Conservation (phyloP, 2,888 invertebrate genomes). For the Cyclophora punctaria region DNA sequence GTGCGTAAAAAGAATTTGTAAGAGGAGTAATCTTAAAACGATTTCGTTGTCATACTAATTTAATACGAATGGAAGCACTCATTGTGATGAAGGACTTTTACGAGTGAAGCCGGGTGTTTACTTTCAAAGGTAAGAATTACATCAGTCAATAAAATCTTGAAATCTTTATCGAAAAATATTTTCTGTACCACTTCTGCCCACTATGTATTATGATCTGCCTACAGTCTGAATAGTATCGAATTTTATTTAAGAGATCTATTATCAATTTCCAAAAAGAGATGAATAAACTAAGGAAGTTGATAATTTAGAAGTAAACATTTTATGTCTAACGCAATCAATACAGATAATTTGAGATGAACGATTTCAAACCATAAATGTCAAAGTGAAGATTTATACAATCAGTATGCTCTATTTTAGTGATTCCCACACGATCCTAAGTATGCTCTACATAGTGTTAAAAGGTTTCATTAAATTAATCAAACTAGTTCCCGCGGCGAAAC, state of each 20-base stretch:
- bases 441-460: constrained; percentile 29
- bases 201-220: no score
- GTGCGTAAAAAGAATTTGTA: constrained; percentile 4
- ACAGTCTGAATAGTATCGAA: no score
- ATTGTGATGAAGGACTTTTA: no score
- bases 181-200: no score
- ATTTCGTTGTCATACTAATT: neutral
- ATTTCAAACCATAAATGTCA: constrained; percentile 41
- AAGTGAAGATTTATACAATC: constrained; percentile 32
- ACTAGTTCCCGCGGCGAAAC: constrained; percentile 18
- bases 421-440: constrained; percentile 14
- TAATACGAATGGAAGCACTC: no score
- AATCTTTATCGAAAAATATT: no score
- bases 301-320: constrained; percentile 1
- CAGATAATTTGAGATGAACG: neutral
- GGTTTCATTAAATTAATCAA: constrained; percentile 38
- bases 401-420: constrained; percentile 26
- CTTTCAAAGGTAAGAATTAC: no score
- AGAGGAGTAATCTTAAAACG: constrained; percentile 4
- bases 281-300: constrained; percentile 15
- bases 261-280: constrained; percentile 25
- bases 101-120: no score
- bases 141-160: no score
- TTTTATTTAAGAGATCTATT: no score
- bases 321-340: constrained; percentile 10